Conservation (phyloP, 2,797 vertebrate genomes). For the Neosalanx taihuensis region DNA sequence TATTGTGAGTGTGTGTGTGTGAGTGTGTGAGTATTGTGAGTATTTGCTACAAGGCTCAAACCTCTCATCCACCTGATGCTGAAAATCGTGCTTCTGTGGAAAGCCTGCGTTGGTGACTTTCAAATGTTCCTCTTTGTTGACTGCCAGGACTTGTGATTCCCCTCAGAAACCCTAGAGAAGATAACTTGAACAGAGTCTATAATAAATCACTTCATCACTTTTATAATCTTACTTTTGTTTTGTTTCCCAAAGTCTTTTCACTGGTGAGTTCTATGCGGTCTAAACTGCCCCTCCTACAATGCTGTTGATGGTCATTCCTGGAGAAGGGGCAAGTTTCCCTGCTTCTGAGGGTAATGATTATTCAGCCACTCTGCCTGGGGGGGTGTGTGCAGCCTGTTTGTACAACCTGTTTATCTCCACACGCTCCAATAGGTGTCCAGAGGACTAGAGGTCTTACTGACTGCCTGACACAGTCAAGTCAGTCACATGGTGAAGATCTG, state of each 20-base stretch:
- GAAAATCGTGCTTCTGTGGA: too few species aligned
- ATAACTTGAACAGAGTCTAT: not conserved
- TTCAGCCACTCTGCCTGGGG: slow-evolving; percentile 54
- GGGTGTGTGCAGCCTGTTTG: slow-evolving; percentile 41
- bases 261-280: slow-evolving; percentile 27
- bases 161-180: not conserved
- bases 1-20: too few species aligned
- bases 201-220: slow-evolving; percentile 12
- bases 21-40: slow-evolving; percentile 14
- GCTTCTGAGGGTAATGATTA: slow-evolving; percentile 64
- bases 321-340: slow-evolving; percentile 44
- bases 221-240: slow-evolving; percentile 23
- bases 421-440: slow-evolving; percentile 49
- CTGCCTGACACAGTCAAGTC: slow-evolving; percentile 31
- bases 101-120: too few species aligned
- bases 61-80: too few species aligned
- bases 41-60: too few species aligned
- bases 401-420: slow-evolving; percentile 41
- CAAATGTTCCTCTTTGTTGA: slow-evolving; percentile 20
- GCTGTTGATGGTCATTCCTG: slow-evolving; percentile 28
- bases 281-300: slow-evolving; percentile 33
- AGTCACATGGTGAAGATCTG: slow-evolving; percentile 32
- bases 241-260: slow-evolving; percentile 21
- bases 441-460: slow-evolving; percentile 40
- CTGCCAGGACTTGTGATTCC: slow-evolving; percentile 44